Percentiles rank a stretch among this genome's conserved stretches.
Evolutionary conservation across 2,113 vertebrate species (phyloP).

Genomic region (Gallinago media): DNA sequence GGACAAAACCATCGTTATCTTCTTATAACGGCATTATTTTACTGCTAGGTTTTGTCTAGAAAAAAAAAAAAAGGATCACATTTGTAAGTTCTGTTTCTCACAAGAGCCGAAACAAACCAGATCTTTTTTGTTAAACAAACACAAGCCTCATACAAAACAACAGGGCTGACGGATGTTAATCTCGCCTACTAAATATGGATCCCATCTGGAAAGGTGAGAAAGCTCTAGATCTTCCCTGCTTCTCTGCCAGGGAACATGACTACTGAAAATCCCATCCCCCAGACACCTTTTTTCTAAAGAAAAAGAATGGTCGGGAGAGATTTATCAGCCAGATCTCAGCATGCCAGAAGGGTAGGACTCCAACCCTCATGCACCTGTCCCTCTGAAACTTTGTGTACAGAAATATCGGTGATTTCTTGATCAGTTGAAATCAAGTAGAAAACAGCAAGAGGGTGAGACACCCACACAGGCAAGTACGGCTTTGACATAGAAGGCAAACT

Average conservation of each 20-base stretch:
- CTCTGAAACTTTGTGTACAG: slow-evolving; percentile 49
- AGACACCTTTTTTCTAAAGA: neutral
- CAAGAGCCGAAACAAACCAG: neutral
- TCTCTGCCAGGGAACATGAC: neutral
- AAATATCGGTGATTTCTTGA: slow-evolving; percentile 61
- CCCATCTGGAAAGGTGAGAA: slow-evolving; percentile 46
- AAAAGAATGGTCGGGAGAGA: slow-evolving; percentile 36
- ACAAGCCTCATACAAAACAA: slow-evolving; percentile 26
- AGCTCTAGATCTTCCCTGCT: neutral
- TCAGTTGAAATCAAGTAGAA: slow-evolving; percentile 26
- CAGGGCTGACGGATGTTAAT: slow-evolving; percentile 1
- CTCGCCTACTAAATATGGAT: neutral
- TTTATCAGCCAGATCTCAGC: slow-evolving; percentile 24
- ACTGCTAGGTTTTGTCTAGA: neutral
- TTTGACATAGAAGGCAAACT: neutral
- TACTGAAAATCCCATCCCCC: slow-evolving; percentile 16
- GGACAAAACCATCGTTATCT: neutral
- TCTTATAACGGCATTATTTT: neutral
- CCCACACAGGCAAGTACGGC: neutral
- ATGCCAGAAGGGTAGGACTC: slow-evolving; percentile 44
- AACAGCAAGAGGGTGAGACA: neutral
- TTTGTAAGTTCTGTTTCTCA: neutral
- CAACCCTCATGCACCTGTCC: slow-evolving; percentile 46
- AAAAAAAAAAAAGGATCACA: neutral
- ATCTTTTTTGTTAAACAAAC: neutral